phyloP scores from a whole-genome alignment of 2,113 vertebrate genomes.

The Gopherus evgoodei region DNA sequence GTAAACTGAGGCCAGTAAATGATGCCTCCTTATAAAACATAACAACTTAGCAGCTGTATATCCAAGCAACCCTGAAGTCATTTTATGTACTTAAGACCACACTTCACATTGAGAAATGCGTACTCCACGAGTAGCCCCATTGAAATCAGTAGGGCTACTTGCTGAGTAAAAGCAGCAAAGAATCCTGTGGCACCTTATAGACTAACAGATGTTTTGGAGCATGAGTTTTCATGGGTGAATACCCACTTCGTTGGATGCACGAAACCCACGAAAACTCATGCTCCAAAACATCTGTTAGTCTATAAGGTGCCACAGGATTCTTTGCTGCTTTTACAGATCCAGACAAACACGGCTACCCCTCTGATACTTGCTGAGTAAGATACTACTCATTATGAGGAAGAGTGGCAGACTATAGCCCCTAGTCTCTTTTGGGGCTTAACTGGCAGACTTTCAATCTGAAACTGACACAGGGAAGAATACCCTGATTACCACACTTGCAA shows the following conservation, averaged over 20 bases:
- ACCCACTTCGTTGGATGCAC: too few species aligned
- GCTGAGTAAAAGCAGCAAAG: neutral
- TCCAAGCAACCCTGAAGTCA: neutral
- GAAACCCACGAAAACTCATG: too few species aligned
- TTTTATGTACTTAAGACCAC: neutral
- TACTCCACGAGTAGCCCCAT: neutral
- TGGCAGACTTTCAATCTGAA: neutral
- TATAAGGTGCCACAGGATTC: too few species aligned
- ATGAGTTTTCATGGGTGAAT: too few species aligned
- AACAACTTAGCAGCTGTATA: neutral
- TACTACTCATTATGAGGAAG: neutral
- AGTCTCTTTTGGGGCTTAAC: neutral
- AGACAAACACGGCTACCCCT: too few species aligned
- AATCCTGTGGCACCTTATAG: too few species aligned
- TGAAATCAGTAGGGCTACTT: neutral
- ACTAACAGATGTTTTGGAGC: too few species aligned
- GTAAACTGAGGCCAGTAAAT: neutral
- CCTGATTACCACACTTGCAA: neutral
- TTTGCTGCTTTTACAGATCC: too few species aligned
- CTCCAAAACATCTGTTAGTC: too few species aligned
- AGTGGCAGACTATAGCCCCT: neutral
- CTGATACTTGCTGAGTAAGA: neutral
- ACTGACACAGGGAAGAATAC: neutral
- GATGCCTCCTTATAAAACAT: neutral
- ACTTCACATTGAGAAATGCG: accelerated